These are phyloP conservation scores for Pteria penguin DNA, from an alignment of 2,888 invertebrate genomes.

Conservation along the genomic window DNA sequence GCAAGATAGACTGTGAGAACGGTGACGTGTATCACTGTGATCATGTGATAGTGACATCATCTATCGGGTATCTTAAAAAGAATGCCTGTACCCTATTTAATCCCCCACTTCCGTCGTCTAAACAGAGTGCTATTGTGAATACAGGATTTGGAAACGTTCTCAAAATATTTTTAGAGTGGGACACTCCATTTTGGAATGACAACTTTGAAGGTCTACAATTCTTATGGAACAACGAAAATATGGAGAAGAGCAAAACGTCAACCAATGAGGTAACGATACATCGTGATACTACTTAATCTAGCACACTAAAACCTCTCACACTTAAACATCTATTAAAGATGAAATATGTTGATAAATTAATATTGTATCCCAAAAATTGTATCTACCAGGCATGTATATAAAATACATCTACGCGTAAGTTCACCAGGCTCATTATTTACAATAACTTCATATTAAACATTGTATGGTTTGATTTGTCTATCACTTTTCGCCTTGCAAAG, in stretches of 20 bases:
- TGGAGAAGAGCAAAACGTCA: constrained; percentile 80
- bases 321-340: too few relatives aligned
- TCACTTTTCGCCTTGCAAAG: too few relatives aligned
- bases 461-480: too few relatives aligned
- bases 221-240: constrained; percentile 1
- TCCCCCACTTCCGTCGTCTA: constrained; percentile 85
- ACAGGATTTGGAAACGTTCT: constrained; percentile 88
- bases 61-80: constrained; percentile 89
- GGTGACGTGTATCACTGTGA: constrained; percentile 82
- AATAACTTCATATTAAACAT: too few relatives aligned
- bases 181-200: constrained; percentile 87
- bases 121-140: constrained; percentile 86
- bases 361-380: too few relatives aligned
- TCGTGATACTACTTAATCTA: too few relatives aligned
- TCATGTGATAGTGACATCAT: constrained; percentile 88
- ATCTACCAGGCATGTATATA: too few relatives aligned
- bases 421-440: too few relatives aligned
- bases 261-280: too few relatives aligned
- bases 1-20: constrained; percentile 47
- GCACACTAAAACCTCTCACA: too few relatives aligned
- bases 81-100: constrained; percentile 87
- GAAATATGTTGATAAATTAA: too few relatives aligned
- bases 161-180: constrained; percentile 88
- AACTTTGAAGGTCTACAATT: constrained; percentile 21
- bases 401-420: too few relatives aligned